A percentile compares a stretch with the other conserved stretches of the same genome.
These are phyloP conservation scores for Drymonia ruficornis DNA, from an alignment of 2,888 invertebrate genomes.

Conservation along the genomic window DNA sequence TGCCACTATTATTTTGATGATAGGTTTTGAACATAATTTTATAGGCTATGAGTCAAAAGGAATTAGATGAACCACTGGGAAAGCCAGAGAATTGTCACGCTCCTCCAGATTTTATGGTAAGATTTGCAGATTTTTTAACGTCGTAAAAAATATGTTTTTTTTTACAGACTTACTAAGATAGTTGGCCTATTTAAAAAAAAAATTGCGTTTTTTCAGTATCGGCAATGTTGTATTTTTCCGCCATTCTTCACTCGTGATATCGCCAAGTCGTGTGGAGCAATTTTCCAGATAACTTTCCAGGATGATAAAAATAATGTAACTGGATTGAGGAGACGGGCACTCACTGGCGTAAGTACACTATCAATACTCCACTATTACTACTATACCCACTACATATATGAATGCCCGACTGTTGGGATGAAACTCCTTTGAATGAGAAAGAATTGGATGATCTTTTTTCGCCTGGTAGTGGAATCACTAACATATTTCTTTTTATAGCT, in stretches of 20 bases:
- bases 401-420: too few species aligned
- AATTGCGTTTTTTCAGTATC: constrained; percentile 41
- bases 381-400: too few species aligned
- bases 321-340: constrained; percentile 31
- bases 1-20: too few species aligned
- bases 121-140: constrained; percentile 2
- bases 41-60: constrained; percentile 22
- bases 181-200: too few species aligned
- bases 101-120: constrained; percentile 45
- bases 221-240: constrained; percentile 63
- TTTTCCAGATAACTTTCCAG: constrained; percentile 24
- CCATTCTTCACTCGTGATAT: constrained; percentile 61
- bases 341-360: constrained; percentile 31
- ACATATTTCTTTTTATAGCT: too few species aligned
- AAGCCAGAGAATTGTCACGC: constrained; percentile 50
- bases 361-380: too few species aligned
- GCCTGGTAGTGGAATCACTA: too few species aligned
- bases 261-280: constrained; percentile 55
- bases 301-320: constrained; percentile 44
- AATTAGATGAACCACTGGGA: constrained; percentile 6
- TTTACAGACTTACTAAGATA: too few species aligned
- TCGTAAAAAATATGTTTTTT: too few species aligned
- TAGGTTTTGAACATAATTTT: background rate
- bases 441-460: background rate
- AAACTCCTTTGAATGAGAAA: background rate